Conservation (phyloP, 2,888 invertebrate genomes). For the Encarsia formosa region DNA sequence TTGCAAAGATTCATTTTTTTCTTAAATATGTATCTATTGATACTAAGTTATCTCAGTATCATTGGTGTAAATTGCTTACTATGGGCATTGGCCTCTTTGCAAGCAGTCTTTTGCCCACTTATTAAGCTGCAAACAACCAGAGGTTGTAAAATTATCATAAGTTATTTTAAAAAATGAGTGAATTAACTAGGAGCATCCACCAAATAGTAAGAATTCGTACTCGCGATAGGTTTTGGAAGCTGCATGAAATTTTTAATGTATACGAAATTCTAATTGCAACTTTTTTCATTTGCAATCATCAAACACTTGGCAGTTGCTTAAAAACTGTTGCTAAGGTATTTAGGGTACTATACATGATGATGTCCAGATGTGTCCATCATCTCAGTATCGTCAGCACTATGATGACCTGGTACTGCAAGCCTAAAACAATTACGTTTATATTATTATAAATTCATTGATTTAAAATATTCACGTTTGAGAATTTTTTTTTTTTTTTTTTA, state of each 20-base stretch:
- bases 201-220: conserved; percentile 13
- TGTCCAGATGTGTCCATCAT: conserved; percentile 46
- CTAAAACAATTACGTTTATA: conserved; percentile 30
- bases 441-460: background rate
- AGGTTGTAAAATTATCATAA: conserved; percentile 18
- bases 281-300: conserved; percentile 6
- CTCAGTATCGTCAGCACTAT: conserved; percentile 43
- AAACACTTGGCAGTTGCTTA: conserved; percentile 27
- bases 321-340: conserved; percentile 30
- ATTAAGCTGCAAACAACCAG: conserved; percentile 7
- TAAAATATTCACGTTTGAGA: background rate
- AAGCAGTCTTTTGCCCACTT: background rate
- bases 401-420: conserved; percentile 39
- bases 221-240: background rate
- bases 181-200: conserved; percentile 22
- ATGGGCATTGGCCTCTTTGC: background rate
- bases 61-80: conserved; percentile 14
- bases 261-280: background rate
- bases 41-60: too few species aligned
- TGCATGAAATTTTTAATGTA: conserved; percentile 1
- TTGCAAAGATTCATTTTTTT: background rate
- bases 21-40: conserved; percentile 14
- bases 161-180: conserved; percentile 18
- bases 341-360: conserved; percentile 40
- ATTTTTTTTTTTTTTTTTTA: too few species aligned